Conservation (phyloP, 2,113 vertebrate species). For the Oncorhynchus gorbuscha region DNA sequence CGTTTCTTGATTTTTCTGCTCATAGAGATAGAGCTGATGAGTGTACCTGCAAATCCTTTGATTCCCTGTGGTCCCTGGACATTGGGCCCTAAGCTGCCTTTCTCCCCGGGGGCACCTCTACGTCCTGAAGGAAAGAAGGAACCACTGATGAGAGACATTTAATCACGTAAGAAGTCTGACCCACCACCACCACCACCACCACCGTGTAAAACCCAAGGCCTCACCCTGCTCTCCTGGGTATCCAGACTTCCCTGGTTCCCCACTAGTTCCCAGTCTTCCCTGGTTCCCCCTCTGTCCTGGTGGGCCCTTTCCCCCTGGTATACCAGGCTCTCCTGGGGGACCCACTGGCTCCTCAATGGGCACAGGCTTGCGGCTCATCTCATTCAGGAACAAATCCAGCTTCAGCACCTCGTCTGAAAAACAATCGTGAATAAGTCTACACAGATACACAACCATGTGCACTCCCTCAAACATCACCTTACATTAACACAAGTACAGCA, state of each 20-base stretch:
- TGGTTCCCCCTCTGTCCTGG: conserved; percentile 72
- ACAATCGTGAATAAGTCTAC: not conserved
- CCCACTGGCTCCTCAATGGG: conserved; percentile 80
- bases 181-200: no score
- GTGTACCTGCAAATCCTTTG: conserved; percentile 73
- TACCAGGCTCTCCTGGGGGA: conserved; percentile 80
- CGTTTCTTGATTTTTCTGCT: not conserved
- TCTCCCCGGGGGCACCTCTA: conserved; percentile 61
- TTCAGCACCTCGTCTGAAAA: conserved; percentile 84
- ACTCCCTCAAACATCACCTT: not conserved
- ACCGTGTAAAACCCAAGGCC: not conserved
- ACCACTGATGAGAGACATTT: not conserved
- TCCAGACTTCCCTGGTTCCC: conserved; percentile 68
- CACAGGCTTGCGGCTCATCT: conserved; percentile 79
- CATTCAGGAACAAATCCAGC: conserved; percentile 80
- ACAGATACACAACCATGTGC: conserved; percentile 17
- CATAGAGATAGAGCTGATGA: not conserved
- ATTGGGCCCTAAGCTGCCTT: conserved; percentile 64
- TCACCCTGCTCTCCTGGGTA: conserved; percentile 84
- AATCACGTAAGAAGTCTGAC: not conserved
- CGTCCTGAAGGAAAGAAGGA: conserved; percentile 52
- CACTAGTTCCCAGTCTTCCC: conserved; percentile 71
- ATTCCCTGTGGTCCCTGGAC: conserved; percentile 64
- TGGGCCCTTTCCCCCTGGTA: conserved; percentile 72
- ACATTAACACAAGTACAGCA: not conserved